Conservation (phyloP, 2,113 vertebrate genomes). For the Trinectes maculatus region DNA sequence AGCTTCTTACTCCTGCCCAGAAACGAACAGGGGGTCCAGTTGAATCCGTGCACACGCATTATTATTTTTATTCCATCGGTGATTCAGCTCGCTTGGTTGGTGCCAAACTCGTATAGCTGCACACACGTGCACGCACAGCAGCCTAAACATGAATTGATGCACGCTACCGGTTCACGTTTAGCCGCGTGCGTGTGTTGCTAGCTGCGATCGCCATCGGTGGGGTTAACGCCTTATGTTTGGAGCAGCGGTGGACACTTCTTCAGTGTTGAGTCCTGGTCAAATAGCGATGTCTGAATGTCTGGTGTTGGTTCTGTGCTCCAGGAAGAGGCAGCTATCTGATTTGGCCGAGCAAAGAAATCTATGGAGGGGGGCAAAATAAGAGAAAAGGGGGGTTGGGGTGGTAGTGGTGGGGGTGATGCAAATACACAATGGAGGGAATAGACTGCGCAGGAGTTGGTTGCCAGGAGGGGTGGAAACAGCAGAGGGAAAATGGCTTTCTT, state of each 20-base stretch:
- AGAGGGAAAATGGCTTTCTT: constrained; percentile 76
- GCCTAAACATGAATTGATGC: constrained; percentile 46
- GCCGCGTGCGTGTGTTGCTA: constrained; percentile 15
- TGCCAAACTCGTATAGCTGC: constrained; percentile 49
- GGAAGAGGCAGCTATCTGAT: constrained; percentile 34
- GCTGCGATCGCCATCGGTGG: constrained; percentile 7
- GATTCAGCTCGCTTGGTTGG: constrained; percentile 57
- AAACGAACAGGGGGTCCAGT: constrained; percentile 66
- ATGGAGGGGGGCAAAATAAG: constrained; percentile 16
- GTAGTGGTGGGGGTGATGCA: constrained; percentile 30
- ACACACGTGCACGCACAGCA: constrained; percentile 47
- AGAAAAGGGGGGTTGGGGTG: constrained; percentile 23
- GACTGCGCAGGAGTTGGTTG: constrained; percentile 68
- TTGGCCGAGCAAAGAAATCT: constrained; percentile 26
- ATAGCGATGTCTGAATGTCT: background rate
- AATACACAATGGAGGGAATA: constrained; percentile 59
- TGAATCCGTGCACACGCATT: constrained; percentile 70
- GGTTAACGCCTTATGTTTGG: constrained; percentile 20
- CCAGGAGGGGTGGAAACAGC: constrained; percentile 70
- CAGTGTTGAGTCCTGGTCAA: constrained; percentile 17
- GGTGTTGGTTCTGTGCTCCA: constrained; percentile 22
- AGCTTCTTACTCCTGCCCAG: constrained; percentile 42
- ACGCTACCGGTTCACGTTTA: constrained; percentile 26
- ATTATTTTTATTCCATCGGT: constrained; percentile 67
- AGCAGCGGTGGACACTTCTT: background rate